phyloP scores from a whole-genome alignment of 2,113 vertebrate species.

The Probosciger aterrimus region DNA sequence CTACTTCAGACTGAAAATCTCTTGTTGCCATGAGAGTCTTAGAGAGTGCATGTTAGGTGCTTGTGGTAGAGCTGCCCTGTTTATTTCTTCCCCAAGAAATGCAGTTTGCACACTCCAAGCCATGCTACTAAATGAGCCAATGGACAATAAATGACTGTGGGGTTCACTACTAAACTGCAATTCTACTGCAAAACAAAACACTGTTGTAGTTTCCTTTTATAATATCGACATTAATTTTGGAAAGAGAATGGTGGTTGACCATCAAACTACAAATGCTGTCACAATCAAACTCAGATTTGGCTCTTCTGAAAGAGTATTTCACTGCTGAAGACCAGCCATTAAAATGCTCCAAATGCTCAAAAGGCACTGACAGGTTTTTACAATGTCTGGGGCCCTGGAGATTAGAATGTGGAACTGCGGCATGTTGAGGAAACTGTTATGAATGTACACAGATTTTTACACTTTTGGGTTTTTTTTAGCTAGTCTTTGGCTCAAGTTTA shows the following conservation, averaged over 20 bases:
- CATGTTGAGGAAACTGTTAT: neutral
- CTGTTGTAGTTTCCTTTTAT: neutral
- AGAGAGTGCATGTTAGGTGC: neutral
- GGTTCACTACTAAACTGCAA: no score
- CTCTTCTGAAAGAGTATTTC: neutral
- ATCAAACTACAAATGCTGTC: neutral
- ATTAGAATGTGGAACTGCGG: neutral
- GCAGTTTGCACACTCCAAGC: neutral
- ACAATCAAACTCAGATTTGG: fast-evolving
- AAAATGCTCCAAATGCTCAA: neutral
- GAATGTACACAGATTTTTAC: neutral
- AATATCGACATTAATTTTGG: neutral
- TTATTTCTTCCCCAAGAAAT: neutral
- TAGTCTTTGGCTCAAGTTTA: neutral
- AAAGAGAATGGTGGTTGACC: neutral
- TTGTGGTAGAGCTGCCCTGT: neutral
- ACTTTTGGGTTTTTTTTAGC: neutral
- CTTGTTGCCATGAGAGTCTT: neutral
- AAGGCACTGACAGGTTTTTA: neutral
- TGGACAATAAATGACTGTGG: neutral
- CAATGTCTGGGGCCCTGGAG: fast-evolving
- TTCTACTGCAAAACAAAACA: neutral
- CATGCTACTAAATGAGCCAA: neutral
- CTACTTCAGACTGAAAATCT: neutral
- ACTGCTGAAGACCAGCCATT: neutral